Base-by-base conservation (phyloP, 92 coral and sea anemone species). In the Zoanthus sansibaricus region DNA sequence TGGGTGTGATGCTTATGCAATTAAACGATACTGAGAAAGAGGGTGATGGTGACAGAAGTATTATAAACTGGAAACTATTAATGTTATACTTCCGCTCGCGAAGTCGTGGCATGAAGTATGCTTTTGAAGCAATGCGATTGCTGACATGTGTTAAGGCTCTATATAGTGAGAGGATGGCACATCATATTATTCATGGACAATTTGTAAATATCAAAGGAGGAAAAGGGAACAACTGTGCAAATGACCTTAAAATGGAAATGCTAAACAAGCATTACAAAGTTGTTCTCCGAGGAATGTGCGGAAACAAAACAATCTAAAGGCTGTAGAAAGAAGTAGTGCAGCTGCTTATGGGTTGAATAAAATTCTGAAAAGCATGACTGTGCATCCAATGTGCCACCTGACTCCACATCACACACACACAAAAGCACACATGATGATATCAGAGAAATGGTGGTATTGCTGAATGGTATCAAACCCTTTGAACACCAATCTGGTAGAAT, bases 11-110 rank as follows among this genome's bases (percentile, higher is more conserved):
- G 68, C 86, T 91, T n/a, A 82, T 91, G 91, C 92, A 93, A 61
- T 67, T 93, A 20, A 91, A 93, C 46, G 94, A 93, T 46, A 93
- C 91, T 5, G 96, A 93, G 46, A 55, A 17, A 2, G 94, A 93
- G 71, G 94, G 92, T 3, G 96, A 91, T 91, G 91, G 91, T 18
- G 86, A 91, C 13, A 32, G 87, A 30, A 87, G 91, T 45, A 37
- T 88, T 9, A 21, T 80, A 13, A 91, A 93, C 71, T 93, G 95
- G 95, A 93, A 90, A 73, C 4, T 92, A 51, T 83, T 94, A 37
- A 71, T 94, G 93, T 48, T 94, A 33, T 94, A 92, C 45, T 92
- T 89, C 30, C 46, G 91, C 42, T 61, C 79, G 2, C 31, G 89
- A 11, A 0, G 78, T 0, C 55, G 88, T 0, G 87, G 86, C n/a